These are phyloP conservation scores for Erinaceus europaeus DNA, from an alignment of 2,113 vertebrate genomes.

Conservation along the genomic window DNA sequence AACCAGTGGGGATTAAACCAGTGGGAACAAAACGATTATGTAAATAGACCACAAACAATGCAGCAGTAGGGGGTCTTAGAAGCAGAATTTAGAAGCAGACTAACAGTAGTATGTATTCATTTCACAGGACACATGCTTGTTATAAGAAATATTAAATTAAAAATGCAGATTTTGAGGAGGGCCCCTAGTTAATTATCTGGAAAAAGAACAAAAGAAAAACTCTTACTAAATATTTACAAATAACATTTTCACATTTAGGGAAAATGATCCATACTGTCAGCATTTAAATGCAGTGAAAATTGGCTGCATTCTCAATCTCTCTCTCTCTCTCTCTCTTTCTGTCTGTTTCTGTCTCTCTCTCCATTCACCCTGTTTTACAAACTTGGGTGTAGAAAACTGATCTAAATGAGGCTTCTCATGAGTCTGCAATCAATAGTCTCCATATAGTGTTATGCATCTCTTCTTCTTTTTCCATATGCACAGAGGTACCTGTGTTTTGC, in stretches of 20 bases:
- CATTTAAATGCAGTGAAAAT: background rate
- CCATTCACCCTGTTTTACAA: background rate
- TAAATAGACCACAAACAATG: too few species aligned
- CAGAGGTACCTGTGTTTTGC: background rate
- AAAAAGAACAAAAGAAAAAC: constrained; percentile 1
- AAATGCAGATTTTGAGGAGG: background rate
- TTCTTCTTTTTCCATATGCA: background rate
- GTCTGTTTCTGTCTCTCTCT: too few species aligned
- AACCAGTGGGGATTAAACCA: too few species aligned
- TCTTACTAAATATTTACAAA: constrained; percentile 33
- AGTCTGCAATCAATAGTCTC: background rate
- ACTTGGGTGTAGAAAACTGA: background rate
- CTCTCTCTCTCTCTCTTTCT: background rate
- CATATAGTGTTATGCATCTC: background rate
- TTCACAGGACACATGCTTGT: background rate
- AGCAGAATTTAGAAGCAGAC: too few species aligned
- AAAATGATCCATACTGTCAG: too few species aligned
- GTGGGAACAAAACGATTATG: too few species aligned
- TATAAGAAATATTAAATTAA: background rate
- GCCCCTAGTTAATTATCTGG: background rate
- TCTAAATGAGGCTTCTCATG: background rate
- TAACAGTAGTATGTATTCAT: background rate
- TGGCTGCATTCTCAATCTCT: too few species aligned
- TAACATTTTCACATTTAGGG: background rate
- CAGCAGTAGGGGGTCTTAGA: too few species aligned